Conservation (phyloP, 2,797 vertebrate species). For the Melanotaenia nigrans region DNA sequence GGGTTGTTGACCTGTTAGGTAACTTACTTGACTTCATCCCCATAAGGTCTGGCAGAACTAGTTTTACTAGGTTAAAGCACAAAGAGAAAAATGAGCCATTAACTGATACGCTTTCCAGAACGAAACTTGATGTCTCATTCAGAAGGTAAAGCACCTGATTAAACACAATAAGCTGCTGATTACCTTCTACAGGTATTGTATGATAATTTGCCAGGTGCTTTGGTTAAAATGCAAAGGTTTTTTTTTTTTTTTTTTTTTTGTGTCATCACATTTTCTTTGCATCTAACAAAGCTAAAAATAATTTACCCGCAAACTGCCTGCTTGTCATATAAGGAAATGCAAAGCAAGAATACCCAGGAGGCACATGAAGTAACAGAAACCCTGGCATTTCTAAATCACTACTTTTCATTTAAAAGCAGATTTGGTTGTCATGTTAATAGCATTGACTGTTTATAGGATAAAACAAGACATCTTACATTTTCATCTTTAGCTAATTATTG, state of each 20-base stretch:
- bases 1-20: constrained; percentile 8
- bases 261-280: neutral
- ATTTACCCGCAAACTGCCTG: neutral
- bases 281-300: constrained; percentile 7
- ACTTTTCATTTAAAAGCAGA: neutral
- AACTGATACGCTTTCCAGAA: neutral
- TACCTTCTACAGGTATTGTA: neutral
- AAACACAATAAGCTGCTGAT: neutral
- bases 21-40: constrained; percentile 16
- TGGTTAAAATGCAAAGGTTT: neutral
- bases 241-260: neutral
- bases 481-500: neutral
- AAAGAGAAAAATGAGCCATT: neutral
- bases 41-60: constrained; percentile 35
- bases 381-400: neutral
- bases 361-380: constrained; percentile 19
- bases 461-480: no score
- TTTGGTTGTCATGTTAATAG: neutral
- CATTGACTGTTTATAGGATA: no score
- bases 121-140: neutral
- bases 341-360: neutral
- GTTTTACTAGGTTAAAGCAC: constrained; percentile 24
- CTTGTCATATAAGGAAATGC: constrained; percentile 21
- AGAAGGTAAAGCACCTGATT: neutral
- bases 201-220: neutral